A percentile compares a stretch with the other conserved stretches of the same genome.
These are phyloP conservation scores for Malthinus flaveolus DNA, from an alignment of 2,888 invertebrate genomes.

Conservation along the genomic window DNA sequence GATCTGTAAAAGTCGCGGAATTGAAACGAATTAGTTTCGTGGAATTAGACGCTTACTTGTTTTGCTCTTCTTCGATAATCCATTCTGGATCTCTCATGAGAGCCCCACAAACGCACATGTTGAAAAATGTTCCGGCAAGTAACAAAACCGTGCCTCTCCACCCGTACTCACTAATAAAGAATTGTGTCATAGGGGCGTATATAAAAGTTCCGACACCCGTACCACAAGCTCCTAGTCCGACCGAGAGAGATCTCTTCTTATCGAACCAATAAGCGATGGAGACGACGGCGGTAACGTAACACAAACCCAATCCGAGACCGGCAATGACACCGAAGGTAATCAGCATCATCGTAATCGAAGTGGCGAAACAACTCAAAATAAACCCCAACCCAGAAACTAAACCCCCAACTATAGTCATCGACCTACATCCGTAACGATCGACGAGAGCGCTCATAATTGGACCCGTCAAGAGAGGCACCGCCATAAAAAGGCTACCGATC, in stretches of 20 bases:
- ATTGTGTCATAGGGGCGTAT: constrained; percentile 84
- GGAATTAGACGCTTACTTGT: constrained; percentile 37
- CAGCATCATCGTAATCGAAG: constrained; percentile 77
- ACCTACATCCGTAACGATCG: constrained; percentile 73
- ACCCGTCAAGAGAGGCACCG: constrained; percentile 83
- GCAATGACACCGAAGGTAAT: constrained; percentile 84
- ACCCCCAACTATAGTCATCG: constrained; percentile 63
- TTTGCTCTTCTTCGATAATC: constrained; percentile 66
- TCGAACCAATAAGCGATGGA: constrained; percentile 94
- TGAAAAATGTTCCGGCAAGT: constrained; percentile 81
- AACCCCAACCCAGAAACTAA: constrained; percentile 76
- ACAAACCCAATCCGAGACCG: constrained; percentile 80
- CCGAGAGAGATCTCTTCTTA: constrained; percentile 82
- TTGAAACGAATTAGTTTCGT: not conserved
- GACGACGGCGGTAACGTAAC: constrained; percentile 88
- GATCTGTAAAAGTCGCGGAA: constrained; percentile 30
- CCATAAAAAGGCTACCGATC: constrained; percentile 88
- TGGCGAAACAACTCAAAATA: constrained; percentile 70
- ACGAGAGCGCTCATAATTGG: constrained; percentile 84
- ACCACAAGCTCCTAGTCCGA: constrained; percentile 85
- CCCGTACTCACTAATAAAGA: constrained; percentile 75
- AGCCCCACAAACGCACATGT: constrained; percentile 83
- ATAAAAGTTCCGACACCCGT: constrained; percentile 88
- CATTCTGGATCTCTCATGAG: constrained; percentile 89
- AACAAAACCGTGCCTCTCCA: constrained; percentile 84